These are phyloP conservation scores for Sturmia bella DNA, from an alignment of 2,888 invertebrate genomes.

Conservation along the genomic window DNA sequence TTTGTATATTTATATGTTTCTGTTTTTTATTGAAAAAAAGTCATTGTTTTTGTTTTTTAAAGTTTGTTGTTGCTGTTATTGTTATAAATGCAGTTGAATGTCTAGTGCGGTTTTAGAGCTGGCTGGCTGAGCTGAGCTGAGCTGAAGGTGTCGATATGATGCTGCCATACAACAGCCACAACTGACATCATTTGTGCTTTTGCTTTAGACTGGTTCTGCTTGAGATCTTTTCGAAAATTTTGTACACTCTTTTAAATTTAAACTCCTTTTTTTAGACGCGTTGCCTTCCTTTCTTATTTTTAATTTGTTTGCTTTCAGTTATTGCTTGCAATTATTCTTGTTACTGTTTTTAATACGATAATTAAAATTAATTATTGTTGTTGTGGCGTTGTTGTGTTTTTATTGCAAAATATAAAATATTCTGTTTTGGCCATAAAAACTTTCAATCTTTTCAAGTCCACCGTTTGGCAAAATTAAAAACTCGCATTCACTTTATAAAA, in stretches of 20 bases:
- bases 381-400: constrained; percentile 28
- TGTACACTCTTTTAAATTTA: constrained; percentile 56
- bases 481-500: constrained; percentile 56
- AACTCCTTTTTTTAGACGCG: constrained; percentile 27
- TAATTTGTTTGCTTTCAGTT: constrained; percentile 24
- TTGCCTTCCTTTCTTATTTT: constrained; percentile 27
- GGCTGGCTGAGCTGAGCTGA: too few relatives aligned
- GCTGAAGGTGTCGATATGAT: constrained; percentile 66
- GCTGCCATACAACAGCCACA: constrained; percentile 70
- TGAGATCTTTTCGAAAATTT: constrained; percentile 65
- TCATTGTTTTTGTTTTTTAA: constrained; percentile 30
- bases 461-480: constrained; percentile 32
- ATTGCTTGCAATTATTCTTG: constrained; percentile 28
- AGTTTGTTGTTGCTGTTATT: constrained; percentile 26
- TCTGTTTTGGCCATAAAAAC: constrained; percentile 11
- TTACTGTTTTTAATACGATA: constrained; percentile 19
- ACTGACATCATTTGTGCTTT: constrained; percentile 74
- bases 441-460: constrained; percentile 36
- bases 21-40: constrained; percentile 10
- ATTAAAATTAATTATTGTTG: constrained; percentile 19
- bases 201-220: constrained; percentile 71
- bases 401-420: constrained; percentile 1
- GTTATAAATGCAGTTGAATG: constrained; percentile 33
- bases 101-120: constrained; percentile 60
- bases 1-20: constrained; percentile 13